Percentiles rank a stretch among this genome's conserved stretches.
These are phyloP conservation scores for Platygyra sinensis DNA, from an alignment of 64 coral and sea anemone genomes.

Conservation along the genomic window DNA sequence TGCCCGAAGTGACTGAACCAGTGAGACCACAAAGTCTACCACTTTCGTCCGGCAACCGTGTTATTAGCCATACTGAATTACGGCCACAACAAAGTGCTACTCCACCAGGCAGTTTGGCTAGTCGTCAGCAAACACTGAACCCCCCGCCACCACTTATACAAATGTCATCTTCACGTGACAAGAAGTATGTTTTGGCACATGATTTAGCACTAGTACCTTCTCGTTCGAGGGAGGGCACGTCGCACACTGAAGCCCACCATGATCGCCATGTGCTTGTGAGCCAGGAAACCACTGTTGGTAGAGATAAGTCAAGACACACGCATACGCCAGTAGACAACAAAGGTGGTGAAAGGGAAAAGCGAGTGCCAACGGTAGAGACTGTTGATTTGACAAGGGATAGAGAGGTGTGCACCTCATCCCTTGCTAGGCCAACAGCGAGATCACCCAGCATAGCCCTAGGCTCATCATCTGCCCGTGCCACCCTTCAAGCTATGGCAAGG, in stretches of 20 bases:
- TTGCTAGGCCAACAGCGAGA: neutral
- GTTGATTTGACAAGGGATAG: slow-evolving; percentile 62
- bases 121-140: slow-evolving; percentile 36
- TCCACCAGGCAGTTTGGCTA: slow-evolving; percentile 4
- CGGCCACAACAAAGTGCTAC: slow-evolving; percentile 2
- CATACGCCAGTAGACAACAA: neutral
- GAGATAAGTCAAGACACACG: neutral
- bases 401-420: neutral
- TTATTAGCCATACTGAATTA: slow-evolving; percentile 26
- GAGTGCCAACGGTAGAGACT: slow-evolving; percentile 30
- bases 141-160: slow-evolving; percentile 91
- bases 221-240: slow-evolving; percentile 20
- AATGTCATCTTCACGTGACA: slow-evolving; percentile 71
- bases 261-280: neutral
- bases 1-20: neutral
- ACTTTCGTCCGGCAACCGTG: neutral
- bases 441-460: neutral
- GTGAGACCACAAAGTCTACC: slow-evolving; percentile 41
- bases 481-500: slow-evolving; percentile 78
- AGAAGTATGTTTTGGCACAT: slow-evolving; percentile 5
- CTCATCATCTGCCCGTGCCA: slow-evolving; percentile 74
- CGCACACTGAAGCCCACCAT: neutral
- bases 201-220: slow-evolving; percentile 1
- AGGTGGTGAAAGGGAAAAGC: slow-evolving; percentile 27
- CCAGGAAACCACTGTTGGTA: neutral